phyloP scores from a whole-genome alignment of 2,113 vertebrate species.

The Antechinus stuartii region DNA sequence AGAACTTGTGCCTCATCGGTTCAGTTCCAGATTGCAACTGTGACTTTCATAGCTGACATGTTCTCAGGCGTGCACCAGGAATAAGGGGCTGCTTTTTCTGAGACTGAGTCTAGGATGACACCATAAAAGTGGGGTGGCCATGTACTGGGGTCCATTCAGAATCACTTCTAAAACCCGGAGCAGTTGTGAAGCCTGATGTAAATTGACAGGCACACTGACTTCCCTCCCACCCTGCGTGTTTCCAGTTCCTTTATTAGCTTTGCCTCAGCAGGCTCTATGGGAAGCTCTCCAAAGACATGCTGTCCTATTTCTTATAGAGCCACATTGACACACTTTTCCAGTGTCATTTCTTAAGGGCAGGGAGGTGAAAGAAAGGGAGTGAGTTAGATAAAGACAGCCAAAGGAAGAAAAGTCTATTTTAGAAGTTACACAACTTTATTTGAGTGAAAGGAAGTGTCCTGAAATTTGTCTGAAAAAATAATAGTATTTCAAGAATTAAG shows the following conservation, averaged over 20 bases:
- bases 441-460: neutral
- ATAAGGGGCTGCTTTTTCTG: accelerated
- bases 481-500: accelerated
- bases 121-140: accelerated
- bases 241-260: neutral
- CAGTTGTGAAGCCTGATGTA: neutral
- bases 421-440: neutral
- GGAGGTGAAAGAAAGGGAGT: neutral
- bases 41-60: accelerated
- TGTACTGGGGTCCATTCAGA: neutral
- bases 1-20: neutral
- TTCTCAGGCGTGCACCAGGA: neutral
- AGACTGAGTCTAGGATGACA: neutral
- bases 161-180: neutral
- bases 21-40: neutral
- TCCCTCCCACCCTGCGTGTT: neutral
- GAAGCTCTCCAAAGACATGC: neutral
- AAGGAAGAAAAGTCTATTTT: neutral
- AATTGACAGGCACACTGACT: neutral
- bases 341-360: neutral
- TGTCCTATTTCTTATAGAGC: neutral
- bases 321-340: neutral
- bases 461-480: accelerated
- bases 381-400: accelerated
- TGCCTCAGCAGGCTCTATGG: neutral